These are phyloP conservation scores for Hycleus cichorii DNA, from an alignment of 1,140 invertebrate species.

Conservation along the genomic window DNA sequence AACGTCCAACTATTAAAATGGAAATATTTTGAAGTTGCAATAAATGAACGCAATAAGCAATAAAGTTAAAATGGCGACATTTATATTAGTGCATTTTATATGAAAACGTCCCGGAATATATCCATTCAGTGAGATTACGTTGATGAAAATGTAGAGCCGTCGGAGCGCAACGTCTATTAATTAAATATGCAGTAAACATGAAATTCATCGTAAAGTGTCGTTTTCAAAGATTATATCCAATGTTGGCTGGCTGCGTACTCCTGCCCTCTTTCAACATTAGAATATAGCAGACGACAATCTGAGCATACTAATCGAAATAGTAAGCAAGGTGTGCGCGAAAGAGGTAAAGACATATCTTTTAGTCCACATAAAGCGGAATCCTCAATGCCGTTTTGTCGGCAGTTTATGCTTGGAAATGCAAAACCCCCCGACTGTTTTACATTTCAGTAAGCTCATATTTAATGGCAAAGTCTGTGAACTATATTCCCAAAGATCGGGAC, in stretches of 20 bases:
- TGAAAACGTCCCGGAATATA: conserved; percentile 7
- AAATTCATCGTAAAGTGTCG: conserved; percentile 29
- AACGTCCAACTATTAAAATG: conserved; percentile 9
- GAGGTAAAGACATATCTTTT: conserved; percentile 17
- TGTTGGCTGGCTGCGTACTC: conserved; percentile 1
- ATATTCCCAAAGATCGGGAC: conserved; percentile 35
- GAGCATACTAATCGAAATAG: conserved; percentile 13
- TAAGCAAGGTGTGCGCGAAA: conserved; percentile 27
- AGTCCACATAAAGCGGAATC: conserved; percentile 39
- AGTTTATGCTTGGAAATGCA: conserved; percentile 43
- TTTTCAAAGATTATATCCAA: conserved; percentile 28
- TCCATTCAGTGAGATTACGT: conserved; percentile 12
- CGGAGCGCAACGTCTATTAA: conserved; percentile 22
- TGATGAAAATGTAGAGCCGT: conserved; percentile 18
- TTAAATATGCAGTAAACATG: conserved; percentile 32
- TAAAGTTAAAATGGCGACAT: conserved; percentile 11
- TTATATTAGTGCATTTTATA: conserved; percentile 17
- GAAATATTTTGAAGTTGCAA: conserved; percentile 16
- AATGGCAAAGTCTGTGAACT: conserved; percentile 40
- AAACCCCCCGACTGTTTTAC: conserved; percentile 42
- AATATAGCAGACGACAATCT: background rate
- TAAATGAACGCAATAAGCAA: conserved; percentile 16
- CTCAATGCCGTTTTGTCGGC: conserved; percentile 41
- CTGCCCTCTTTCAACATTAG: background rate
- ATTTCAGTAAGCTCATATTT: conserved; percentile 45